Base-by-base conservation (phyloP, 2,113 vertebrate species). In the Amphiprion ocellaris region DNA sequence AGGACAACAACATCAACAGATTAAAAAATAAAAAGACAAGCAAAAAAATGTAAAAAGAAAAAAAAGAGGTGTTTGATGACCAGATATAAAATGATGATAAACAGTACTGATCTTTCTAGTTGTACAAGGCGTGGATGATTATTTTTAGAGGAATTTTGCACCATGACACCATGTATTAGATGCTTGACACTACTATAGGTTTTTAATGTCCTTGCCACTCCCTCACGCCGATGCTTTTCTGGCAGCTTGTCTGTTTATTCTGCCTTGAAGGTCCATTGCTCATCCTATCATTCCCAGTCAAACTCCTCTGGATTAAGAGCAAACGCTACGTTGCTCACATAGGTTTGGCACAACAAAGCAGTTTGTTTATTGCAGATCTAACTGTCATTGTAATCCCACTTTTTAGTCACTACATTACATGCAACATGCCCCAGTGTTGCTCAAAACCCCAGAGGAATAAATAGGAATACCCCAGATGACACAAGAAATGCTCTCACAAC, bases 161-260 rank as follows among this genome's bases (percentile, higher is more conserved):
- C 30, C 28, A 17, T 60, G 11, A 16, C 21, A 56, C 26, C 53
- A 33, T 37, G 9, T 60, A 46, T 76, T 77, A 63, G 73, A 79
- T 19, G 56, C 23, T 46, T 77, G 37, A 70, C 56, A 41, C 62
- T 64, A 24, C 21, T 69, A 0, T 66, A 14, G 67, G 17, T 58
- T 70, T 87, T 86, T 84, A 58, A 80, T 76, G 74, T 81, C 66
- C 39, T 24, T 68, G 77, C 79, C 74, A 70, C 70, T 69, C 67
- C 46, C 73, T 74, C 77, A 67, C 75, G 71, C 65, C 62, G 14
- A 5, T 81, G 79, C 79, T 60, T 61, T 69, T 78, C 70, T 89
- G 90, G 77, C 85, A 83, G 85, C 76, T 24, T 69, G 74, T 84
- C 84, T 91, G 77, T 90, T 85, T 87, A 83, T 83, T 81, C 82